Evolutionary conservation across 1,140 invertebrate genomes (phyloP).

Genomic region (Ips nitidus): DNA sequence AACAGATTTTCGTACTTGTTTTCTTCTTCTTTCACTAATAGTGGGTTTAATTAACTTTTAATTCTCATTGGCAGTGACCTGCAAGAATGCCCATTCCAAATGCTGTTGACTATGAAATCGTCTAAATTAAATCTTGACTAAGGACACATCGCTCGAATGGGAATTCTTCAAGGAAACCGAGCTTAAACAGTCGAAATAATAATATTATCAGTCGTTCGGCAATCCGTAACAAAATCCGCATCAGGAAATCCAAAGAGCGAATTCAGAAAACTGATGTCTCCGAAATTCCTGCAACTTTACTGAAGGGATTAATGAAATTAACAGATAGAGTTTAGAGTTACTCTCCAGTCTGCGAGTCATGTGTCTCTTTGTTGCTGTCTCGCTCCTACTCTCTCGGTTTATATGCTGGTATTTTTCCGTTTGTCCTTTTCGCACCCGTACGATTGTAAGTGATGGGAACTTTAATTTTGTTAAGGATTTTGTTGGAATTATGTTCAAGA

Average conservation of each 20-base stretch:
- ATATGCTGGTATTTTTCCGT: constrained; percentile 12
- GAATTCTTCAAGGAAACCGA: too few species aligned
- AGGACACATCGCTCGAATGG: too few species aligned
- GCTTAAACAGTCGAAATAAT: neutral
- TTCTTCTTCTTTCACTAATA: too few species aligned
- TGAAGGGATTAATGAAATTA: constrained; percentile 43
- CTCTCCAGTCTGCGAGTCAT: constrained; percentile 37
- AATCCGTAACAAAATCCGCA: constrained; percentile 31
- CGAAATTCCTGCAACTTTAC: constrained; percentile 33
- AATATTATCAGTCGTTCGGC: constrained; percentile 28
- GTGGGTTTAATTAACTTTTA: too few species aligned
- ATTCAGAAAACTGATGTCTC: constrained; percentile 35
- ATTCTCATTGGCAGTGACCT: too few species aligned
- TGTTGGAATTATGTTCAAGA: constrained; percentile 35
- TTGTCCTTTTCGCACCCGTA: constrained; percentile 31
- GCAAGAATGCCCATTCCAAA: too few species aligned
- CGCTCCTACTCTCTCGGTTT: neutral
- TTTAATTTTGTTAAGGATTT: constrained; percentile 38
- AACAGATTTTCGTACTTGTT: too few species aligned
- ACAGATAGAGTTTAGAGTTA: constrained; percentile 43
- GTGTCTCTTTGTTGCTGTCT: constrained; percentile 18
- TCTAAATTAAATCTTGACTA: too few species aligned
- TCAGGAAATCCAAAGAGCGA: constrained; percentile 28
- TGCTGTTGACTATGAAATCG: too few species aligned
- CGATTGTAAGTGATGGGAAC: constrained; percentile 25